phyloP scores from a whole-genome alignment of 1,140 invertebrate genomes.

The Melipona quadrifasciata region DNA sequence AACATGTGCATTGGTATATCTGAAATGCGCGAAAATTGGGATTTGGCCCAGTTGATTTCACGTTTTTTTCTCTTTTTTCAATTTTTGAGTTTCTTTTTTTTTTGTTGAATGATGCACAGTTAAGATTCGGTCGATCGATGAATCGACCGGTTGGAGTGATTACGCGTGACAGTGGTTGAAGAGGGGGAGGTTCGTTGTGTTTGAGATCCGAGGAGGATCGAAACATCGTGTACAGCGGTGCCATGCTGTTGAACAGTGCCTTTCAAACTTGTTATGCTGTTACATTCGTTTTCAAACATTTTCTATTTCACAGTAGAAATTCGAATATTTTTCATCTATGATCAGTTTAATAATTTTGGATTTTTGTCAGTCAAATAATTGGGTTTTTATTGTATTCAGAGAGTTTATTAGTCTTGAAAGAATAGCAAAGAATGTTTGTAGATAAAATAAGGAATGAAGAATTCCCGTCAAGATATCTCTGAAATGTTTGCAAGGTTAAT shows the following conservation, averaged over 20 bases:
- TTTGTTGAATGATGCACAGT: conserved; percentile 51
- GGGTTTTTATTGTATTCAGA: neutral
- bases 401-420: neutral
- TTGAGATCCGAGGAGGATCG: neutral
- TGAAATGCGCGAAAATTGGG: conserved; percentile 30
- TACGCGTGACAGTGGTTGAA: neutral
- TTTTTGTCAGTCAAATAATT: neutral
- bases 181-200: neutral
- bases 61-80: neutral
- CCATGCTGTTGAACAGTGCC: conserved; percentile 56
- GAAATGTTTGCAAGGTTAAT: too few species aligned
- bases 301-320: neutral
- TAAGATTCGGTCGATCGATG: conserved; percentile 19
- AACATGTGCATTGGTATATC: conserved; percentile 63
- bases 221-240: conserved; percentile 61
- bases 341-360: neutral
- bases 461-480: too few species aligned
- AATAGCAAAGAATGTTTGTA: neutral
- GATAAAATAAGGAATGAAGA: too few species aligned
- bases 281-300: neutral
- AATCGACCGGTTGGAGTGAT: neutral
- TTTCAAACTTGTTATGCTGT: neutral
- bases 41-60: neutral
- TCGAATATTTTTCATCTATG: neutral
- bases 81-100: neutral